Evolutionary conservation across 2,888 invertebrate genomes (phyloP).

Genomic region (Hyalella azteca): DNA sequence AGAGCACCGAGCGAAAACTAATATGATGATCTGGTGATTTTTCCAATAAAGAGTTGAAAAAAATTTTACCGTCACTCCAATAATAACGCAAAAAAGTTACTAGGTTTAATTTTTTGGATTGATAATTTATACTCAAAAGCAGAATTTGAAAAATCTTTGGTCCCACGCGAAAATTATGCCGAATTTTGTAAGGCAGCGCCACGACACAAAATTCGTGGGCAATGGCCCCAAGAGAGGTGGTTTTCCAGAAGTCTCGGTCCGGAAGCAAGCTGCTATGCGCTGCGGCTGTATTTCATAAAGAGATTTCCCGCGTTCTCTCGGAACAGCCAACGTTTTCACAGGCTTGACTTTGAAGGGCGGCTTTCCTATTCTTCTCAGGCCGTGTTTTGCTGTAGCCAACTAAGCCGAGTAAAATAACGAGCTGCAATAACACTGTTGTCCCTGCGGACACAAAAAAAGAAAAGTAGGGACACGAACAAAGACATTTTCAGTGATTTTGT

Average conservation of each 20-base stretch:
- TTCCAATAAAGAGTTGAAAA: too few relatives aligned
- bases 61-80: too few relatives aligned
- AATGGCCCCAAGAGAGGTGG: not conserved
- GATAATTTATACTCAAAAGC: too few relatives aligned
- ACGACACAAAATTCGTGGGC: not conserved
- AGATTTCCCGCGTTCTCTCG: constrained; percentile 33
- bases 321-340: constrained; percentile 31
- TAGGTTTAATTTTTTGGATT: too few relatives aligned
- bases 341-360: constrained; percentile 36
- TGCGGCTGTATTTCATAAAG: constrained; percentile 32
- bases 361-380: constrained; percentile 33
- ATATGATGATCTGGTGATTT: too few relatives aligned
- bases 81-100: too few relatives aligned
- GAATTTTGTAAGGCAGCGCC: not conserved
- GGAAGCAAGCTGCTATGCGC: constrained; percentile 32
- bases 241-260: constrained; percentile 1
- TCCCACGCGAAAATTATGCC: too few relatives aligned
- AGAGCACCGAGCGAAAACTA: too few relatives aligned
- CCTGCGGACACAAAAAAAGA: constrained; percentile 10
- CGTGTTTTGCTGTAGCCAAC: constrained; percentile 37
- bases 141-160: too few relatives aligned
- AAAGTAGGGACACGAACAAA: not conserved
- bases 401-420: constrained; percentile 35
- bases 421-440: constrained; percentile 35
- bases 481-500: constrained; percentile 33